Evolutionary conservation across 1,140 invertebrate genomes (phyloP).

Genomic region (Hyles euphorbiae): DNA sequence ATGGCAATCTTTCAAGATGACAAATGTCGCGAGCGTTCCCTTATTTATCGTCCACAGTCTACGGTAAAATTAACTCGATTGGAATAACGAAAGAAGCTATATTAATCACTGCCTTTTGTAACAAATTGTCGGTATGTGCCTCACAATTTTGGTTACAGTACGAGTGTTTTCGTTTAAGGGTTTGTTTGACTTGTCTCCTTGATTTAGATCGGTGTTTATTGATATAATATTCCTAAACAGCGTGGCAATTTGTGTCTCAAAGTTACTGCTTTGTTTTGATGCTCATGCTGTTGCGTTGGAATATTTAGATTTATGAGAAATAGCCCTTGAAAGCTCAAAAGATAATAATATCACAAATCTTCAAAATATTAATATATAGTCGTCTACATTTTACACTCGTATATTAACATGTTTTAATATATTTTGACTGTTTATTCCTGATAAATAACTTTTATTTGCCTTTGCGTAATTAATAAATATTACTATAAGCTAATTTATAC

Average conservation of each 20-base stretch:
- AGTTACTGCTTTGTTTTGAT: background rate
- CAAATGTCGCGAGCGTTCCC: constrained; percentile 37
- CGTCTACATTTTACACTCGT: too few species aligned
- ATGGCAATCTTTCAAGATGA: constrained; percentile 64
- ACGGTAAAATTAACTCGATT: constrained; percentile 63
- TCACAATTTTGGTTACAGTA: constrained; percentile 30
- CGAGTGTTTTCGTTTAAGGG: constrained; percentile 18
- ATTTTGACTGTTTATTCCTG: too few species aligned
- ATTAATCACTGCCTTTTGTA: constrained; percentile 60
- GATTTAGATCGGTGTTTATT: constrained; percentile 9
- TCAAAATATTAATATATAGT: too few species aligned
- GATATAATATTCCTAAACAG: background rate
- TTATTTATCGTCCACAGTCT: constrained; percentile 51
- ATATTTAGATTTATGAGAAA: too few species aligned
- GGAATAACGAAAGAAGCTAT: constrained; percentile 54
- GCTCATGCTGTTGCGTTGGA: too few species aligned
- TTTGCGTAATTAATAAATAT: too few species aligned
- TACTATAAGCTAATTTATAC: too few species aligned
- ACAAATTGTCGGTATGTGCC: constrained; percentile 53
- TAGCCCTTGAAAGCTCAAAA: too few species aligned
- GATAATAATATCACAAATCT: too few species aligned
- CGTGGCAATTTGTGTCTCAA: background rate
- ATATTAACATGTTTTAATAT: too few species aligned
- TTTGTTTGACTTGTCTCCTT: constrained; percentile 14
- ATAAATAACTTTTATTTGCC: too few species aligned